phyloP scores from a whole-genome alignment of 2,113 vertebrate genomes.

The Laticauda colubrina region DNA sequence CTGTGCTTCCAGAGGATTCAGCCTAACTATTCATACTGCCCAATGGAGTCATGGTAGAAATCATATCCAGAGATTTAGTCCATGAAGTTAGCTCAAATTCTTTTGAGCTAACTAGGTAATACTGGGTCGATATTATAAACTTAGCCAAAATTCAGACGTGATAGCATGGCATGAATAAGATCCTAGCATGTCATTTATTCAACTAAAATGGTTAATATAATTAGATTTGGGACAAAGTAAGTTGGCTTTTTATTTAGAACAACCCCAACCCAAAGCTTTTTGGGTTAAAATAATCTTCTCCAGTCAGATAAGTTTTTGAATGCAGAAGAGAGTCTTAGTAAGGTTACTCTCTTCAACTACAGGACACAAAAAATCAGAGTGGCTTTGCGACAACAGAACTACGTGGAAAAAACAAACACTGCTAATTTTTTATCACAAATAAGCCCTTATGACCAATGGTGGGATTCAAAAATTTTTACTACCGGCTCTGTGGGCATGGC shows the following conservation, averaged over 20 bases:
- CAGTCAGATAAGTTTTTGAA: not conserved
- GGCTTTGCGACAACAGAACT: not conserved
- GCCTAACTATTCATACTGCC: not conserved
- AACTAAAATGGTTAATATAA: not conserved
- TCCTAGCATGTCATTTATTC: not conserved
- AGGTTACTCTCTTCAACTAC: not conserved
- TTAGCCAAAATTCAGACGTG: not conserved
- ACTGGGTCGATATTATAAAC: not conserved
- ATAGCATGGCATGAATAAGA: not conserved
- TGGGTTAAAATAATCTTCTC: not conserved
- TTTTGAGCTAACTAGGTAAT: not conserved
- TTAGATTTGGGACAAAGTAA: not conserved
- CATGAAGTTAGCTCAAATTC: not conserved
- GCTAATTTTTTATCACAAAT: not conserved
- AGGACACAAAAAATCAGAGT: not conserved
- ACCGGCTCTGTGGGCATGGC: too few species aligned
- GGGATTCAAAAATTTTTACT: too few species aligned
- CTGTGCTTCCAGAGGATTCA: not conserved
- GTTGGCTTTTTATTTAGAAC: not conserved
- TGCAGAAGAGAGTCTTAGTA: not conserved
- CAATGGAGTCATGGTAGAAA: not conserved
- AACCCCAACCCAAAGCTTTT: not conserved
- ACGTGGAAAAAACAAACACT: not conserved
- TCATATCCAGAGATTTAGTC: not conserved
- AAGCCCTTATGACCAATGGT: not conserved